Evolutionary conservation across 2,113 vertebrate genomes (phyloP).

Genomic region (Petaurus breviceps): DNA sequence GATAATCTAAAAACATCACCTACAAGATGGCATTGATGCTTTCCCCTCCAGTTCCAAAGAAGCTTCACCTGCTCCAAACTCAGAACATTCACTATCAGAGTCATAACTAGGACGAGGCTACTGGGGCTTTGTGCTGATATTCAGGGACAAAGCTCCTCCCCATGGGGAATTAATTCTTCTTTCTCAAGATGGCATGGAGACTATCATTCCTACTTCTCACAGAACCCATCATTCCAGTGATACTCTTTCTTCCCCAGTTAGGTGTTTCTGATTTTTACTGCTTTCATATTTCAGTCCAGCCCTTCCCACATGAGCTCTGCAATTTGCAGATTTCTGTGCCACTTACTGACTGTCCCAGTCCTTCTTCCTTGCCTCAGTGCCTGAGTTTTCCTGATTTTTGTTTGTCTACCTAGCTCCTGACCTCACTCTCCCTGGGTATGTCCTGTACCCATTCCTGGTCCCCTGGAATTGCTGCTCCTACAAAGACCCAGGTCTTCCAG

Average conservation of each 20-base stretch:
- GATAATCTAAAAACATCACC: background rate
- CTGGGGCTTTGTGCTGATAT: background rate
- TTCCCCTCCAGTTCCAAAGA: background rate
- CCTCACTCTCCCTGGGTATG: background rate
- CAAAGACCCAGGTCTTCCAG: background rate
- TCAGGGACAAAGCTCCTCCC: background rate
- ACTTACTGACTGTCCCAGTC: background rate
- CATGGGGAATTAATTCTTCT: background rate
- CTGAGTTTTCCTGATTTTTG: background rate
- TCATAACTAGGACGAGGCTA: background rate
- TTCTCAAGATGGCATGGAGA: background rate
- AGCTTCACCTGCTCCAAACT: background rate
- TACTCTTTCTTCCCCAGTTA: background rate
- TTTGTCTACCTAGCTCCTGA: background rate
- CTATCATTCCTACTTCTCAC: background rate
- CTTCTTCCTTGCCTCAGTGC: background rate
- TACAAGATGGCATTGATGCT: constrained; percentile 6
- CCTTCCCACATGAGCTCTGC: background rate
- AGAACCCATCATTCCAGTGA: background rate
- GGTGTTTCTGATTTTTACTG: background rate
- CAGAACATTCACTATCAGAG: background rate
- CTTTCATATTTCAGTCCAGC: background rate
- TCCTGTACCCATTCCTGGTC: background rate
- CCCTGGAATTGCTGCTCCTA: background rate
- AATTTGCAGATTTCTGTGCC: background rate